Evolutionary conservation across 2,888 invertebrate species (phyloP).

Genomic region (Schizaphis graminum): DNA sequence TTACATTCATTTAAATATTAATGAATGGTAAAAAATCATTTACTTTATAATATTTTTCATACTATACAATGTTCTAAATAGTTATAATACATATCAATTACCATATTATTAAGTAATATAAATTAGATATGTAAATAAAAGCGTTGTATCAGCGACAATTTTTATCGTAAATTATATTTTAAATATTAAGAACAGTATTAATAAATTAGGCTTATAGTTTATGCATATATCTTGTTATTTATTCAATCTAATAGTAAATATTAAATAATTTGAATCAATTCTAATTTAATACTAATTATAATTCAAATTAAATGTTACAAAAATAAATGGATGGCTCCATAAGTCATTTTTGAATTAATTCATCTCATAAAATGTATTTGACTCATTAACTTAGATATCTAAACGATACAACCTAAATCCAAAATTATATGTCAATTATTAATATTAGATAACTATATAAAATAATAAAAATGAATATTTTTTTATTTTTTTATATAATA

Average conservation of each 20-base stretch:
- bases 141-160: neutral
- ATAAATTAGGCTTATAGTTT: neutral
- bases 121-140: neutral
- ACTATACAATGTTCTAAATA: neutral
- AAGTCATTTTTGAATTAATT: neutral
- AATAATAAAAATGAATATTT: neutral
- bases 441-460: neutral
- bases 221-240: neutral
- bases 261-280: too few relatives aligned
- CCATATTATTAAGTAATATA: neutral
- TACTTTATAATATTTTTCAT: neutral
- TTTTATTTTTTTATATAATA: too few relatives aligned
- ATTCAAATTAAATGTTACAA: neutral
- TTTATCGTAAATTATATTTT: neutral
- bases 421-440: neutral
- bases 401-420: neutral
- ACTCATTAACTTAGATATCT: neutral
- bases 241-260: neutral
- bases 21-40: neutral
- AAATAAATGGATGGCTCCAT: neutral
- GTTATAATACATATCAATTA: neutral
- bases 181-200: neutral
- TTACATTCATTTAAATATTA: neutral
- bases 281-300: neutral
- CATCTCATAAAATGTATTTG: neutral